phyloP scores from a whole-genome alignment of 2,888 invertebrate species.

The Lasiommata megera region DNA sequence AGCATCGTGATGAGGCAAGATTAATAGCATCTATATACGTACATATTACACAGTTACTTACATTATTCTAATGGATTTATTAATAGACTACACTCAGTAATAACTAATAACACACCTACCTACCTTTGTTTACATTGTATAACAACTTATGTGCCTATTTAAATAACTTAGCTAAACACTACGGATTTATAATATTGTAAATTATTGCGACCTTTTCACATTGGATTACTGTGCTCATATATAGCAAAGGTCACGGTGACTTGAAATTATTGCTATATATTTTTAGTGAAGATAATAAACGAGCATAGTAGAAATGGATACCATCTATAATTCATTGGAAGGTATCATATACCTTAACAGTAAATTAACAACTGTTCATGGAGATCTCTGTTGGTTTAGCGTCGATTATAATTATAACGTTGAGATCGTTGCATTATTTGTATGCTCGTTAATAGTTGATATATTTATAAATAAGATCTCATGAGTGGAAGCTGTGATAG shows the following conservation, averaged over 20 bases:
- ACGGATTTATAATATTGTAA: slow-evolving; percentile 21
- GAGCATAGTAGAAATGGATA: too few species aligned
- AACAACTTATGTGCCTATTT: not conserved
- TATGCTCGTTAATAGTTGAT: too few species aligned
- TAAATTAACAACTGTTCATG: too few species aligned
- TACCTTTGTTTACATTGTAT: not conserved
- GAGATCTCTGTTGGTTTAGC: too few species aligned
- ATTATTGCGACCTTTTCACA: slow-evolving; percentile 17
- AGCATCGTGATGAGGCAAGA: slow-evolving; percentile 15
- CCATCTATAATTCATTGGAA: too few species aligned
- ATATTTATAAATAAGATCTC: too few species aligned
- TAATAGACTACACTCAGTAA: slow-evolving; percentile 6
- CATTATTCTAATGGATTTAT: slow-evolving; percentile 16
- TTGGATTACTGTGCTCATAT: not conserved
- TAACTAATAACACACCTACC: not conserved
- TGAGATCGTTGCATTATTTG: too few species aligned
- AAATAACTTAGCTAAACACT: slow-evolving; percentile 14
- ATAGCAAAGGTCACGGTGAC: slow-evolving; percentile 5
- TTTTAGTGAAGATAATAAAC: not conserved
- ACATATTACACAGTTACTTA: slow-evolving; percentile 2
- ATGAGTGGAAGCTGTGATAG: too few species aligned
- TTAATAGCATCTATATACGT: slow-evolving; percentile 17
- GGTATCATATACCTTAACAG: too few species aligned
- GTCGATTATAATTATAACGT: too few species aligned
- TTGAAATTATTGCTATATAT: not conserved